A percentile compares a stretch with the other conserved stretches of the same genome.
These are phyloP conservation scores for Sebastes itinus DNA, from an alignment of 2,797 vertebrate genomes.

Conservation along the genomic window DNA sequence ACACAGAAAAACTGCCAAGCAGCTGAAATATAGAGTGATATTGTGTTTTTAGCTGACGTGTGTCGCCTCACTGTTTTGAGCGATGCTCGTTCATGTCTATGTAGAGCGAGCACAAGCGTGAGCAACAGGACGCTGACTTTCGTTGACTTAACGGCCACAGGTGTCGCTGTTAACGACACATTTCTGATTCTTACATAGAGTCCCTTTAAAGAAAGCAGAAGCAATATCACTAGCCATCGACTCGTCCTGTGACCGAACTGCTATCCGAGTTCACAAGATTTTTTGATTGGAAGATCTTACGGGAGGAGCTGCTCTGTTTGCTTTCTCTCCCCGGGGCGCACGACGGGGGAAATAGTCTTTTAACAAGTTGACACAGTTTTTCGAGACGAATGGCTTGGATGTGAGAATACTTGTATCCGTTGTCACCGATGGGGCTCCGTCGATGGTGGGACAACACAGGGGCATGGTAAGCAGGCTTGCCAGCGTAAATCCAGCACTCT, in stretches of 20 bases:
- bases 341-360: not conserved
- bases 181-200: too few species aligned
- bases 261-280: not conserved
- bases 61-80: too few species aligned
- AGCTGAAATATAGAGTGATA: too few species aligned
- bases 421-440: not conserved
- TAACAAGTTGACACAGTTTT: not conserved
- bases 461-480: not conserved
- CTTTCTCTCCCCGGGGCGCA: not conserved
- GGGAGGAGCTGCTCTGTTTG: not conserved
- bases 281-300: not conserved
- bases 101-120: accelerated
- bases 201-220: not conserved
- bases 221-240: not conserved
- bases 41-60: too few species aligned
- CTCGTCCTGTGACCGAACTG: not conserved
- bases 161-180: accelerated
- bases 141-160: too few species aligned
- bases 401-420: not conserved
- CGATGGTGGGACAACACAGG: not conserved
- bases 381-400: not conserved
- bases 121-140: too few species aligned
- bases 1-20: not conserved
- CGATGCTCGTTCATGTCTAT: too few species aligned
- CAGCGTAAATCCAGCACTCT: not conserved